Conservation (phyloP, 2,888 invertebrate species). For the Blastobasis adustella region DNA sequence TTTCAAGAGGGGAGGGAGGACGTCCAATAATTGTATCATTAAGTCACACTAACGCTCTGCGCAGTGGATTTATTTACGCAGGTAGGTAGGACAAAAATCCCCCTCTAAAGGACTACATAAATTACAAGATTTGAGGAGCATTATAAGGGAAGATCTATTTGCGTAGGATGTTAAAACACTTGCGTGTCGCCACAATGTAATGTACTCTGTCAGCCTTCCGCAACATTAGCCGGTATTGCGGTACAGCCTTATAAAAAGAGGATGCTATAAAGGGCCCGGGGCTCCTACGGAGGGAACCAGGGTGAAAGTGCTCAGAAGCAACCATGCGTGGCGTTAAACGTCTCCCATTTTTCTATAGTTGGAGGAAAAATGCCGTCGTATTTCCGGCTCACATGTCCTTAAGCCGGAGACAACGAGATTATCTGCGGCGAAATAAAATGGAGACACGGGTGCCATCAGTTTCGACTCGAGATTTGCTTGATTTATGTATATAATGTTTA, state of each 20-base stretch:
- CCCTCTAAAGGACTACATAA: no score
- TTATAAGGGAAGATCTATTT: no score
- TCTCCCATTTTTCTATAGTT: constrained; percentile 69
- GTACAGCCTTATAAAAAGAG: not conserved
- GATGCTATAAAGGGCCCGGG: constrained; percentile 15
- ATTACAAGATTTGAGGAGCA: no score
- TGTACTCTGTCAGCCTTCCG: not conserved
- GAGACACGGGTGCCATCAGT: constrained; percentile 65
- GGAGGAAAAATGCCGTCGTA: constrained; percentile 69
- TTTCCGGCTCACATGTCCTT: constrained; percentile 70
- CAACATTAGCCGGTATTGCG: not conserved
- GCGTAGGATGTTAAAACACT: no score
- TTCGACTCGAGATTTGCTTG: constrained; percentile 22
- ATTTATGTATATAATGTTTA: no score
- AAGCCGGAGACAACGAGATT: constrained; percentile 71
- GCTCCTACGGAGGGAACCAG: constrained; percentile 23
- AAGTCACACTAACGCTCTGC: no score
- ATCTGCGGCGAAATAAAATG: constrained; percentile 68
- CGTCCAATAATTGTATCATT: no score
- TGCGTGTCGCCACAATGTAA: not conserved
- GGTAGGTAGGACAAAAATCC: no score
- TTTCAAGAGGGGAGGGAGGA: no score
- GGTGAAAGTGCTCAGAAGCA: constrained; percentile 35
- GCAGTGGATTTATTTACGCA: no score
- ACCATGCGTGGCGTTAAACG: constrained; percentile 60